Evolutionary conservation across 2,797 vertebrate genomes (phyloP), one percentile per base, ranked within the genome.

Genomic region (Liasis olivaceus): DNA sequence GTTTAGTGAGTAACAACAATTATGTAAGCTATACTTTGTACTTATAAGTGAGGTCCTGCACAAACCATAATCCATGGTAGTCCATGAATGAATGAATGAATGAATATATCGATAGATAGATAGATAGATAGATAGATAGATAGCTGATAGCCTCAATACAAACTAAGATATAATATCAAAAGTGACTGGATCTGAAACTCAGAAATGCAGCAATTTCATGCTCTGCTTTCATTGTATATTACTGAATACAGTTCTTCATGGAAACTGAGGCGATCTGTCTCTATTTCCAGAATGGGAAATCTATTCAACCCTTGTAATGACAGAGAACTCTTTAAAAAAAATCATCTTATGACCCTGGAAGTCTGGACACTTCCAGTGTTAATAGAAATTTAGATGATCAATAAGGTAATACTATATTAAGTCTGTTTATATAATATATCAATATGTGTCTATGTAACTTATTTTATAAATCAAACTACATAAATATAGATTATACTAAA

Each of bases 391-490:
- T 63, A 42, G 36, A 31, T 72, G 69, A 72, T 36, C 36, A 15
- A 36, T 72, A 72, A 81, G 77, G 42, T 81, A 88, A 47, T 36
- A 88, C 47, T 63, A 63, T 88, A 22, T 88, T 88, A 84, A 85
- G n/a, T 86, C n/a, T 13, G 1, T 36, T 42, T 60, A 87, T 42
- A 62, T 60, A 62, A 36, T 31, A 87, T 5, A 42, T 60, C 58
- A 17, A 59, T 92, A 36, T 17, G 0, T 7, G 17, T 59, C 51
- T 36, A 84, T 28, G 51, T 56, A 88, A 63, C 91, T 90, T 15
- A 85, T 88, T 95, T 93, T 91, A n/a, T 87, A 87, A 85, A 72
- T 91, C 63, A 28, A 63, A 92, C 81, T 89, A 89, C 89, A 90
- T 0, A 66, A 42, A 81, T 22, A 58, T 89, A 92, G 86, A 42